Base-by-base conservation (phyloP, 2,797 vertebrate genomes). In the Sebastes hopkinsi region DNA sequence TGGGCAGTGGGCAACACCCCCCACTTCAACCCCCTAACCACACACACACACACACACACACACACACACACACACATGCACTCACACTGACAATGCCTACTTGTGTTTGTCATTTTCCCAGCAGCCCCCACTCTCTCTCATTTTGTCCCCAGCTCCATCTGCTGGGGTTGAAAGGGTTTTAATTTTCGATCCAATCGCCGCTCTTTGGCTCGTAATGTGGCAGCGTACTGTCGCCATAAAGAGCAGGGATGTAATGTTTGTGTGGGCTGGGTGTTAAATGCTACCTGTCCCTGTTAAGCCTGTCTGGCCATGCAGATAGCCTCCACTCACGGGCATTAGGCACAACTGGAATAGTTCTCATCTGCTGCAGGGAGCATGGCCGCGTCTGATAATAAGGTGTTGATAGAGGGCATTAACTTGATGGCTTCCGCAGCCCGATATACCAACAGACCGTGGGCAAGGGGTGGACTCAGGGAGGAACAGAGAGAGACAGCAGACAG, bases 311-410 rank as follows among this genome's bases (percentile, higher is more conserved):
- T 89, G 93, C 85, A 94, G 92, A 94, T 89, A 90, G 88, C 86
- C 82, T 82, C 72, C 30, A 75, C 81, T 88, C 85, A 75, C 76
- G 82, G 82, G 78, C 89, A 84, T 90, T 82, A 86, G 73, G 61
- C 86, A 84, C 60, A 86, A 83, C 89, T 75, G 74, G 88, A 92
- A 88, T 87, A 81, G 85, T 87, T 86, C 87, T 94, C 92, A 87
- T 93, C 89, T 90, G 90, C 88, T 84, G 89, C 77, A 65, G 81
- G 86, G 82, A 92, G 90, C 92, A 84, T 88, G 89, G 91, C 84
- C 65, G 67, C 36, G 72, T 86, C 81, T 85, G 89, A 92, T 92
- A 95, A 95, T 95, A 92, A 93, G 94, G 92, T 92, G 94, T 91
- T 94, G 93, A 95, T 92, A 89, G 92, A 90, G 89, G 85, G 89